These are phyloP conservation scores for Podarcis muralis DNA, from an alignment of 2,113 vertebrate species.

Conservation along the genomic window DNA sequence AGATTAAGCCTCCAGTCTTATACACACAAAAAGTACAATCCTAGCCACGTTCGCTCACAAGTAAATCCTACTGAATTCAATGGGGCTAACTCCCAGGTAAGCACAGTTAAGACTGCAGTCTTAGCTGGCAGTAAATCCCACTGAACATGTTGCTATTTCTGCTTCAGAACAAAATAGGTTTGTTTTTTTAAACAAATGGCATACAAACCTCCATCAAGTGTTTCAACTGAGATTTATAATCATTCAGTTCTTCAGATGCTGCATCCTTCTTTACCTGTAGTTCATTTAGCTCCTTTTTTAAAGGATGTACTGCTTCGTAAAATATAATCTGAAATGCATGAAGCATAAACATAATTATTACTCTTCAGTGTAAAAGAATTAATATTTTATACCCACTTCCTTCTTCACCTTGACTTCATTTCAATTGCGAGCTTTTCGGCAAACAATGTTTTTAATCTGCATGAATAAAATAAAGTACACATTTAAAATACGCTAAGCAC, in stretches of 20 bases:
- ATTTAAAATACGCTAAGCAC: neutral
- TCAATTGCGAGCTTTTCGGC: neutral
- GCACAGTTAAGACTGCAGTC: too few species aligned
- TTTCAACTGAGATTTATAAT: slow-evolving; percentile 82
- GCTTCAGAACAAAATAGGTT: neutral
- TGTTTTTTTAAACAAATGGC: neutral
- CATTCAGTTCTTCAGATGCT: slow-evolving; percentile 82
- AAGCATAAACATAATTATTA: neutral
- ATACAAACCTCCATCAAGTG: slow-evolving; percentile 85
- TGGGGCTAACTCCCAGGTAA: too few species aligned
- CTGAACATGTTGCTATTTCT: neutral
- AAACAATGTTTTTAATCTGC: neutral
- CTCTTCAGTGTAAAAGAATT: neutral
- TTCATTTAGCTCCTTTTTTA: slow-evolving; percentile 82
- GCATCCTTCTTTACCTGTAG: slow-evolving; percentile 80
- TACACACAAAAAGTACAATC: neutral
- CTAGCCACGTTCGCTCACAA: neutral
- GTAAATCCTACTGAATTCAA: too few species aligned
- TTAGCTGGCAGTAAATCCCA: neutral
- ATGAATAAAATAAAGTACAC: neutral
- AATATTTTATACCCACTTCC: neutral
- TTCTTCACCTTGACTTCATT: neutral
- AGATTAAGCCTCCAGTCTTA: neutral
- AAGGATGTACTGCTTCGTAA: slow-evolving; percentile 85
- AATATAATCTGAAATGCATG: slow-evolving; percentile 81